Base-by-base conservation (phyloP, 1,140 invertebrate genomes). In the Frieseomelitta varia region DNA sequence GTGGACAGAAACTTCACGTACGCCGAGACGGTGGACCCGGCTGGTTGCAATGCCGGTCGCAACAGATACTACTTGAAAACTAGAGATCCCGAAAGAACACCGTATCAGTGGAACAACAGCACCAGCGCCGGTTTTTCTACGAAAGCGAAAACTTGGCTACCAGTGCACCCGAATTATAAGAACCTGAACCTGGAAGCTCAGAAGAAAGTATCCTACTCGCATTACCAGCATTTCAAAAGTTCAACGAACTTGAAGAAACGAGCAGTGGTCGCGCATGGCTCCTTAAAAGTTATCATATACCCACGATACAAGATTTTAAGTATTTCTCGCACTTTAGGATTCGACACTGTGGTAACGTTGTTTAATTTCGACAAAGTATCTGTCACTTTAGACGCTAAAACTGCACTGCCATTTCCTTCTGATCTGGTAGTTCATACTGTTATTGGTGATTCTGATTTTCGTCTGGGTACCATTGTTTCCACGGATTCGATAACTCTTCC, bases 31-130 rank as follows among this genome's bases (percentile, higher is more conserved):
- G 72, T 94, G 1, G 95, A 96, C 85, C 95, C 95, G 0, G 90
- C 91, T 6, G 95, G 95, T 39, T 95, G 94, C 67, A 94, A 94
- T 69, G 93, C 95, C 27, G 94, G 93, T 24, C 93, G 93, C 6
- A 56, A 87, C 0, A 87, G 90, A 51, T 96, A 96, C 89, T 76
- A 91, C 0, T 71, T 92, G 4, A 93, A 91, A 30, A 95, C 95
- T 0, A 90, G 96, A 63, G 96, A 97, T 88, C 95, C 95, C 0
- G 94, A 93, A 63, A 93, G 96, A 78, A 95, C 96, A 1, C 96
- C 97, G 0, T 96, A 95, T 93, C 96, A 96, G 80, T 97, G 97
- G 97, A 94, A 96, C 86, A 92, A 92, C 82, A 91, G 89, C 0
- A 90, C 69, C 0, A 95, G 94, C 80, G 96, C 96, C 30, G 96